Conservation (phyloP, 35 echinoderm and acorn worm genomes). For the Anneissia japonica region DNA sequence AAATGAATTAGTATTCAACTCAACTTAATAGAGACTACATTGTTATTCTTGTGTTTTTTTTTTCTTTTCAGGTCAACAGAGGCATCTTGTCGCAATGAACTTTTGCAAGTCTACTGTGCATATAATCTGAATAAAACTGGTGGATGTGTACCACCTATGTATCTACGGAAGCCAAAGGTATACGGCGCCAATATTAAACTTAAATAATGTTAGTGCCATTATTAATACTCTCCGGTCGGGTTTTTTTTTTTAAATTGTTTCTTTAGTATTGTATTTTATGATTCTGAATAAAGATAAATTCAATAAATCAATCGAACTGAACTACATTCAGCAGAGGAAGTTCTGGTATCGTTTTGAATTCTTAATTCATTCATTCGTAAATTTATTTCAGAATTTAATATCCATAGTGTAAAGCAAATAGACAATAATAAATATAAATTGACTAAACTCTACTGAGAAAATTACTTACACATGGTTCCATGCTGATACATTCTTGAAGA, state of each 20-base stretch:
- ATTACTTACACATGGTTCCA: too few species aligned
- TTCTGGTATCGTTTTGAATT: too few species aligned
- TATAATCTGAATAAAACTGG: slow-evolving; percentile 82
- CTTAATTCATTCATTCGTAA: too few species aligned
- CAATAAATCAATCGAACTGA: too few species aligned
- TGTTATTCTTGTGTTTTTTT: neutral
- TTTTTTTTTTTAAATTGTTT: neutral
- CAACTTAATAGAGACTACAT: neutral
- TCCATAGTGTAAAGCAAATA: too few species aligned
- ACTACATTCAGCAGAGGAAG: too few species aligned
- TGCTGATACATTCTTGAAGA: too few species aligned
- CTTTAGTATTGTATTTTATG: neutral
- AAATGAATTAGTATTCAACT: neutral
- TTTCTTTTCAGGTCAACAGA: slow-evolving; percentile 48
- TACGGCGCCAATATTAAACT: neutral
- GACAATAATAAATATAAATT: too few species aligned
- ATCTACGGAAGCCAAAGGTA: slow-evolving; percentile 63
- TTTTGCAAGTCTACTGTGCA: slow-evolving; percentile 82
- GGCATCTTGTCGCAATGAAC: slow-evolving; percentile 59
- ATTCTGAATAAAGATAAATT: neutral
- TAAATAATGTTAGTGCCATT: neutral
- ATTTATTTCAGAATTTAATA: too few species aligned
- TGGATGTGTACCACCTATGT: slow-evolving; percentile 86
- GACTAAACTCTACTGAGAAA: too few species aligned
- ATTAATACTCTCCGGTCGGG: neutral